Evolutionary conservation across 2,797 vertebrate genomes (phyloP).

Genomic region (Xenops minutus): DNA sequence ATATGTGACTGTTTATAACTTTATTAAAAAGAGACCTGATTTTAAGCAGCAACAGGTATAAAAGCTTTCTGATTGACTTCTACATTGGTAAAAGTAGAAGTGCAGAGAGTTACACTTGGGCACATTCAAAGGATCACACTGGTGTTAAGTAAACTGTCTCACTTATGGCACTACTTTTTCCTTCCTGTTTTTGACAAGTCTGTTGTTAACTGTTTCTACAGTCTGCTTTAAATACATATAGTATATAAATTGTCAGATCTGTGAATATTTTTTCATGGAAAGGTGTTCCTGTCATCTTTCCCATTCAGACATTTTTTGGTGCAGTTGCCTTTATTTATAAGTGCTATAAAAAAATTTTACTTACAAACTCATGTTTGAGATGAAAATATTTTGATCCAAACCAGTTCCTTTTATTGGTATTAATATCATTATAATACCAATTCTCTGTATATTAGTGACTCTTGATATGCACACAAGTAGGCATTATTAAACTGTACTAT

Average conservation of each 20-base stretch:
- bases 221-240: neutral
- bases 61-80: conserved; percentile 16
- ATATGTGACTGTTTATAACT: conserved; percentile 91
- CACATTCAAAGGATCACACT: neutral
- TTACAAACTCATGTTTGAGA: neutral
- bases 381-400: neutral
- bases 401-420: neutral
- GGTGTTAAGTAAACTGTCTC: neutral
- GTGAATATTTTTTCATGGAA: neutral
- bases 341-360: neutral
- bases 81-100: neutral
- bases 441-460: neutral
- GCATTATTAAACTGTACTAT: neutral
- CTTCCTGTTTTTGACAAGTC: neutral
- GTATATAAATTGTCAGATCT: neutral
- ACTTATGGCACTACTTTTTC: neutral
- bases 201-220: neutral
- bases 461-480: neutral
- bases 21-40: conserved; percentile 93
- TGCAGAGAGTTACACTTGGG: neutral
- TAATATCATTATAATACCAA: neutral
- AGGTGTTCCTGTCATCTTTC: neutral
- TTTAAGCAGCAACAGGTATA: conserved; percentile 94
- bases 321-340: neutral
- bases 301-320: neutral